Base-by-base conservation (phyloP, 2,113 vertebrate genomes). In the Rana temporaria region DNA sequence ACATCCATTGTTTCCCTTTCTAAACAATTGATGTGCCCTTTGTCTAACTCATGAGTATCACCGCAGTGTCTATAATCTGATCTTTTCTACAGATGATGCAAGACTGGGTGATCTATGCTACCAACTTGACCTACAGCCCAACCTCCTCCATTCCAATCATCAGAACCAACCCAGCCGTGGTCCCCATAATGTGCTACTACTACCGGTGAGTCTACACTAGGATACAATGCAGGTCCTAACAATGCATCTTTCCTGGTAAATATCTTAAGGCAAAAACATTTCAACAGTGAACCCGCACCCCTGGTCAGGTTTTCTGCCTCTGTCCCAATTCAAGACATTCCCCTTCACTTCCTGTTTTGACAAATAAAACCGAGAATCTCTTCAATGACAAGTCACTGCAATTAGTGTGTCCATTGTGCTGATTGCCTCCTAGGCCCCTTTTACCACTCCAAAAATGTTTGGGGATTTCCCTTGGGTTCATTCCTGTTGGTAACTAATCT, bases 131-230 rank as follows among this genome's bases (percentile, higher is more conserved):
- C 56, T 75, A 75, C n/a, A 62, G 34, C 9, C 72, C 72, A 20
- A 34, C 26, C 8, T 42, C 32, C 2, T 16, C 0, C 19, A 42
- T 22, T 34, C 4, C 72, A 0, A 19, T 60, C 38, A 55, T 78
- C 15, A 56, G 53, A 11, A 55, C 76, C 26, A 78, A 20, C 30
- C 48, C 63, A 20, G 76, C 76, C 22, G 16, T 30, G 12, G 63
- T 78, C 56, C 76, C 76, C 24, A 66, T 78, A 6, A 4, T 20
- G 18, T 78, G 76, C 19, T 78, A 34, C n/a, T 78, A 78, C 48
- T 48, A 48, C 22, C 4, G 75, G 75, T 78, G 24, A 65, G 71
- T 60, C 22, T 56, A 9, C 4, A 24, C 15, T 22, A 32, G 55
- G 7, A 1, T 60, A n/a, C 12, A 7, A 19, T 4, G 17, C 18